Conservation (phyloP, 2,797 vertebrate genomes). For the Leontopithecus rosalia region DNA sequence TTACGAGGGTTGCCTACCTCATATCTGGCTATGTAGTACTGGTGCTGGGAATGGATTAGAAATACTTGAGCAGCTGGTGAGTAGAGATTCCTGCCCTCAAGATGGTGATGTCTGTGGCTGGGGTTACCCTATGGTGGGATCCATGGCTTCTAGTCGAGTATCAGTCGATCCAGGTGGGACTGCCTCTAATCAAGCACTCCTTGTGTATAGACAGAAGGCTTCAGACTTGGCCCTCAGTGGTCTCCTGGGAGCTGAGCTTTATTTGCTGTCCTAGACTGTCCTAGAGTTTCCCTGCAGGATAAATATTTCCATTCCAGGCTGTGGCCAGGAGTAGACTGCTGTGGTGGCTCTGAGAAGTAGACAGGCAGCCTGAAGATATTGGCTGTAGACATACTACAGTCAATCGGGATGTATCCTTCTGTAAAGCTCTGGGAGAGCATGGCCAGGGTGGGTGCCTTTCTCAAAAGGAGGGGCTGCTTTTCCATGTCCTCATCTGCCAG, state of each 20-base stretch:
- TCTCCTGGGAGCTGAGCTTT: neutral
- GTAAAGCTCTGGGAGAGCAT: fast-evolving
- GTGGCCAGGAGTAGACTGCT: neutral
- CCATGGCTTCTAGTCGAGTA: neutral
- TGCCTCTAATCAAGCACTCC: neutral
- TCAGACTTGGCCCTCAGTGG: neutral
- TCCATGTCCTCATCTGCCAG: neutral
- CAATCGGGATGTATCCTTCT: neutral
- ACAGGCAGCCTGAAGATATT: neutral
- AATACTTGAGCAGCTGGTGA: neutral
- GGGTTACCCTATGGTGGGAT: neutral
- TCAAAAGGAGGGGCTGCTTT: too few relatives aligned
- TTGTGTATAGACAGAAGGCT: neutral
- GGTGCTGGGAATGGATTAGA: neutral
- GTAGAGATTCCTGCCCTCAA: neutral
- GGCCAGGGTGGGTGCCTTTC: too few relatives aligned
- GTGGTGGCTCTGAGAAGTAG: neutral
- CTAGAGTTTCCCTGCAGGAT: neutral
- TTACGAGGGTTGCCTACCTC: neutral
- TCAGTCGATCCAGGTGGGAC: neutral
- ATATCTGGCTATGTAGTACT: neutral
- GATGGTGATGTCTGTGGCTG: neutral
- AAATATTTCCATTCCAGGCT: neutral
- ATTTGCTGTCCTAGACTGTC: neutral
- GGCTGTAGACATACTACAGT: fast-evolving